phyloP scores from a whole-genome alignment of 2,888 invertebrate genomes.

The Sphaeridia pumilis region DNA sequence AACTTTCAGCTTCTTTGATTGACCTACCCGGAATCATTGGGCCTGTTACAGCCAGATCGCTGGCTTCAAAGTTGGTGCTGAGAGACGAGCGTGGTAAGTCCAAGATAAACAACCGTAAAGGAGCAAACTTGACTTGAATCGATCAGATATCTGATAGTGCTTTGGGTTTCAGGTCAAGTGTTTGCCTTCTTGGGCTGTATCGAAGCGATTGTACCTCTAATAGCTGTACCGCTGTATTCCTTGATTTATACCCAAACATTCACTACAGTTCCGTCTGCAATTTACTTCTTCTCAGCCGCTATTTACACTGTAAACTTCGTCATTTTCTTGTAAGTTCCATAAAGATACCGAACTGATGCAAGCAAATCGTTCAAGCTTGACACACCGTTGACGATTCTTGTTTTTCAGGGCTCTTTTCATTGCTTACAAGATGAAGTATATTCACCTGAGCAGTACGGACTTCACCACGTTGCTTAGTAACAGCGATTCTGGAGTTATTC shows the following conservation, averaged over 20 bases:
- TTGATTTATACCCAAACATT: slow-evolving; percentile 30
- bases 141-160: too few species aligned
- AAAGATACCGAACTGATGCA: background rate
- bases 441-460: slow-evolving; percentile 30
- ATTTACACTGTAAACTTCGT: slow-evolving; percentile 26
- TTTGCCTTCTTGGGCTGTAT: slow-evolving; percentile 35
- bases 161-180: slow-evolving; percentile 27
- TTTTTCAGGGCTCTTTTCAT: slow-evolving; percentile 24
- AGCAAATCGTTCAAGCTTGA: background rate
- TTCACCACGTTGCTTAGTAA: slow-evolving; percentile 18
- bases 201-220: slow-evolving; percentile 34
- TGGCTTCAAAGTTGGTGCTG: slow-evolving; percentile 35
- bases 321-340: slow-evolving; percentile 28
- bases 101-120: too few species aligned
- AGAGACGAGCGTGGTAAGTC: slow-evolving; percentile 33
- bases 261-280: slow-evolving; percentile 25
- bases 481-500: background rate
- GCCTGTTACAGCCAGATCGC: slow-evolving; percentile 30
- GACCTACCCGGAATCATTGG: slow-evolving; percentile 34
- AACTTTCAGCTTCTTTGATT: slow-evolving; percentile 24
- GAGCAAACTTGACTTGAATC: too few species aligned
- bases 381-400: background rate
- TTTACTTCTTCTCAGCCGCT: slow-evolving; percentile 30
- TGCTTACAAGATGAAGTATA: slow-evolving; percentile 27
- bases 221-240: slow-evolving; percentile 34